Evolutionary conservation across 2,888 invertebrate species (phyloP), one percentile per base, ranked within the genome.

Genomic region (Yponomeuta plumbellus): DNA sequence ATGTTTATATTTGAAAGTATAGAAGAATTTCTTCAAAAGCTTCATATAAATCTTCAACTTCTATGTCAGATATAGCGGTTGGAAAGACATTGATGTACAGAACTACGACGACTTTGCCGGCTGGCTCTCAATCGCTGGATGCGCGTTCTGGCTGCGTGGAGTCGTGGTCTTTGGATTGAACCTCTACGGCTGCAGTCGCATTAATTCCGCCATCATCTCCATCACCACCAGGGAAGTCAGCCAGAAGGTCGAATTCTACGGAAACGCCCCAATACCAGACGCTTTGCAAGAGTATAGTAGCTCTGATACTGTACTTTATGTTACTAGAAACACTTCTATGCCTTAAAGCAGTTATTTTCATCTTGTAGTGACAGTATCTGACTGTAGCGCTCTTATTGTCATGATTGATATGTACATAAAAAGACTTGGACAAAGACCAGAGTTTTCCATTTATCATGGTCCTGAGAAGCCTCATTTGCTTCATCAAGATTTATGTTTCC

Each of bases 41-140:
- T 26, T 26, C 22, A n/a, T 39, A 20, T 44, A 1, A 1, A 1
- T 34, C 34, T 34, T 8, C 34, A 34, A 34, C 34, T 34, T 34
- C 44, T 6, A 4, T 34, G n/a, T 44, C 52, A 68, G 69, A 22
- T 83, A 88, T 70, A 86, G 86, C 61, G 89, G 89, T 0, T 88
- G 88, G 87, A 77, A 79, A 0, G 78, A 83, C 52, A 67, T 86
- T 17, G 75, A 80, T 13, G 68, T 88, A 0, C 5, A 72, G 0
- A 72, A 73, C 21, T 74, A 78, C 34, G 75, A 84, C 0, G 78
- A 80, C 2, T 90, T 88, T 56, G 88, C 79, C 0, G 88, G 87
- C 0, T 89, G 88, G 85, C 68, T 88, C 0, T 86, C 88, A 0
- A 78, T 90, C 6, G 58, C 70, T 0, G 88, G 86, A 0, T 75